Base-by-base conservation (phyloP, 2,888 invertebrate species). In the Philhelius pedissequus region DNA sequence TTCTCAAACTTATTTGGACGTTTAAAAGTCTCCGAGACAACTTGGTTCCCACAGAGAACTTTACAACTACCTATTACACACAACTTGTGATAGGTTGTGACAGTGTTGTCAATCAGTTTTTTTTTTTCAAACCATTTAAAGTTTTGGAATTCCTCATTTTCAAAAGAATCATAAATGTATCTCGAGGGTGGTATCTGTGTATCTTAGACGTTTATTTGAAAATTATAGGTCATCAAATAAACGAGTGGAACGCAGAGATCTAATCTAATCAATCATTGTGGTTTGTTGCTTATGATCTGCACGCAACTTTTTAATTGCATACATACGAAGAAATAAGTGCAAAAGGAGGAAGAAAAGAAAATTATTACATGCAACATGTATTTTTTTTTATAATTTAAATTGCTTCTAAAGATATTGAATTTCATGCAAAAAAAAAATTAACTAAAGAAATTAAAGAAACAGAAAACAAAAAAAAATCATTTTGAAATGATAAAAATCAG, bases 401-500 rank as follows among this genome's bases (percentile, higher is more conserved):
- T 75, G 60, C 75, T 60, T 52, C 32, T 13, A 4, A 52, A 66
- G 66, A 68, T 73, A 83, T 71, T 68, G 54, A 80, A 84, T 80
- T 76, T 76, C 75, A 84, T 69, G 35, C 27, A 68, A 54, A 68
- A 71, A 66, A 30, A 69, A 69, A 54, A 60, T 50, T 60, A 60
- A 40, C 54, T 3, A 76, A 56, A 22, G 58, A 43, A 54, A 4
- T 38, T 70, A 25, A 25, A 25, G 25, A 25, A 5, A 25, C 3
- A 25, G 13, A 6, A 15, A 27, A 52, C 8, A 35, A 40, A 11
- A 62, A 40, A 62, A 15, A 48, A 68, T 40, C 66, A 70, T 58
- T 76, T 80, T 76, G 56, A 80, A 76, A 71, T 76, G 84, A 84
- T 84, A 76, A 84, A 75, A 80, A 84, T 84, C 84, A 76, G 80